Base-by-base conservation (phyloP, 2,888 invertebrate genomes). In the Euzophera pinguis region DNA sequence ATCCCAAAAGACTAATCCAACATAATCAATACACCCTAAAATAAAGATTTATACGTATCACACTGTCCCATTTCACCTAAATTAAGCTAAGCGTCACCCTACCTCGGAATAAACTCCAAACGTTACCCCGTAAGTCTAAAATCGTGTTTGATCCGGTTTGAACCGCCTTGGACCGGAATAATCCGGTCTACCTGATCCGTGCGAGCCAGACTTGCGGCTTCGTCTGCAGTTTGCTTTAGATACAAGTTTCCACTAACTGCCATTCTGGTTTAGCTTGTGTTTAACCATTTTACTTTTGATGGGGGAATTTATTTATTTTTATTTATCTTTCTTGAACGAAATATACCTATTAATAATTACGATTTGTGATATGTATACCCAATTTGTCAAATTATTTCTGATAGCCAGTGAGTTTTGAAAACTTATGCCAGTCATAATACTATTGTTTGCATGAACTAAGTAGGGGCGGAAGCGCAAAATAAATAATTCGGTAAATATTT, bases 141-240 rank as follows among this genome's bases (percentile, higher is more conserved):
- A 84, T 78, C 84, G 81, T 82, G 82, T 84, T 82, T 77, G 84
- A 84, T 83, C 86, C 83, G 78, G 81, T 84, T 75, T 68, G 71
- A 69, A 63, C 79, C 78, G 85, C 81, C 71, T 60, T 70, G 82
- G 76, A 78, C 84, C 76, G 84, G 84, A 86, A 84, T 84, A 86
- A 87, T 81, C 87, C 82, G 75, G 81, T 84, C 72, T 84, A 87
- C 85, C 86, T 86, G 86, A 85, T 86, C 86, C 77, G 80, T 77
- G 72, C 70, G 74, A 73, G 71, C 78, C 76, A 71, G 74, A 79
- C 80, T 84, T 83, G 84, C 72, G 82, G 81, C 66, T 65, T 64
- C 67, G 61, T 60, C 54, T 63, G 58, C 57, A 64, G 65, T 65
- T 63, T 61, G 58, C 53, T 56, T 57, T 58, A 55, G 57, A 57